Percentiles rank a stretch among this genome's conserved stretches.
These are phyloP conservation scores for Falcaria lacertinaria DNA, from an alignment of 2,888 invertebrate species.

Conservation along the genomic window DNA sequence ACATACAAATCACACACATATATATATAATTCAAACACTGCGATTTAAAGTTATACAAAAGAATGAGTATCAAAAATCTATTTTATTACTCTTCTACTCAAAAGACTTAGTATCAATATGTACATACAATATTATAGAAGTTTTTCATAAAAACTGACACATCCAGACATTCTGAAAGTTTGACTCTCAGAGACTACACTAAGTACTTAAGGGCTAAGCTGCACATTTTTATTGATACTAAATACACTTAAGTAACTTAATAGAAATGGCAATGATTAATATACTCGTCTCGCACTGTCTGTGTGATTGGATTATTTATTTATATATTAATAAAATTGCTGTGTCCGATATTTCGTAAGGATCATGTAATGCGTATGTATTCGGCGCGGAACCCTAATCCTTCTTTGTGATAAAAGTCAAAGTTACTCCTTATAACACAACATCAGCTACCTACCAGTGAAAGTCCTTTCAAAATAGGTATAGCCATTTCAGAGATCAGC, in stretches of 20 bases:
- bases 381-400: no score
- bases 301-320: slow-evolving; percentile 13
- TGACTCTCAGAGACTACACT: slow-evolving; percentile 36
- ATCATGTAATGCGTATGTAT: no score
- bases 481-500: no score
- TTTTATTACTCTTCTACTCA: not conserved
- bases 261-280: slow-evolving; percentile 64
- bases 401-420: no score
- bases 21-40: not conserved
- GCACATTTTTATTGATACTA: slow-evolving; percentile 20
- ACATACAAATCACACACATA: not conserved
- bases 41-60: no score
- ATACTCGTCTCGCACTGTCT: slow-evolving; percentile 13
- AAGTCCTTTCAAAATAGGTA: no score
- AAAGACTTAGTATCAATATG: not conserved
- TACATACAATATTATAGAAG: slow-evolving; percentile 6
- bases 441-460: no score
- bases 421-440: no score
- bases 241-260: slow-evolving; percentile 45
- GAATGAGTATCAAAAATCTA: not conserved
- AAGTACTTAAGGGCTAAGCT: slow-evolving; percentile 29
- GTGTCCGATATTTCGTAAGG: not conserved
- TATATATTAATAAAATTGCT: slow-evolving; percentile 10
- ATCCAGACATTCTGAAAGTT: slow-evolving; percentile 38
- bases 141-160: slow-evolving; percentile 34